Evolutionary conservation across 37 sponge, comb jelly and placozoan genomes (phyloP).

Genomic region (Dysidea cf. avara): DNA sequence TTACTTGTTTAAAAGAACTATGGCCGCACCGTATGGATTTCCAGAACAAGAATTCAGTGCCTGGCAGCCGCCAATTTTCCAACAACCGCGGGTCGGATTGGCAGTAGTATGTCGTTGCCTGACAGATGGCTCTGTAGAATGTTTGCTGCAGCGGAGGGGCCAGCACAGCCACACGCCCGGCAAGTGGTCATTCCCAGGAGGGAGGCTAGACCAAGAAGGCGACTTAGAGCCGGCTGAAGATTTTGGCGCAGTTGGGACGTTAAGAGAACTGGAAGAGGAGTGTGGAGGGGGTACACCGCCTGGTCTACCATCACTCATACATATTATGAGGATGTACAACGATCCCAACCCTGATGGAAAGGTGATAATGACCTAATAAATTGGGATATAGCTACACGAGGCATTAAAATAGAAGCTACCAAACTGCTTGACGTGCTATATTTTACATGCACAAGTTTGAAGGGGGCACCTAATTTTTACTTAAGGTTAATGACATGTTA

Average conservation of each 20-base stretch:
- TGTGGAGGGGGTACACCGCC: slow-evolving; percentile 76
- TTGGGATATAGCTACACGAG: too few relatives aligned
- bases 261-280: slow-evolving; percentile 63
- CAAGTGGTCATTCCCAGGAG: slow-evolving; percentile 90
- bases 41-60: slow-evolving; percentile 4
- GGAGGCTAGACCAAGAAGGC: slow-evolving; percentile 59
- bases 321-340: slow-evolving; percentile 81
- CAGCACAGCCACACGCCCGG: slow-evolving; percentile 38
- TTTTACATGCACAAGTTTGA: too few relatives aligned
- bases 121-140: slow-evolving; percentile 40
- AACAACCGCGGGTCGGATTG: slow-evolving; percentile 57
- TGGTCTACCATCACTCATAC: slow-evolving; percentile 81
- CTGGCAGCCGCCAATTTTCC: too few relatives aligned
- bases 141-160: slow-evolving; percentile 48
- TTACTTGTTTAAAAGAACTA: too few relatives aligned
- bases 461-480: too few relatives aligned
- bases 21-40: too few relatives aligned
- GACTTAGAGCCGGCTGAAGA: slow-evolving; percentile 77
- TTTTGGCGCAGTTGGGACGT: slow-evolving; percentile 60
- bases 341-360: too few relatives aligned
- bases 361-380: too few relatives aligned
- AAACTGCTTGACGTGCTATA: too few relatives aligned
- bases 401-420: too few relatives aligned
- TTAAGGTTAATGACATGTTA: too few relatives aligned
- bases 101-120: slow-evolving; percentile 64